Evolutionary conservation across 2,113 vertebrate species (phyloP).

Genomic region (Cisticola juncidis): DNA sequence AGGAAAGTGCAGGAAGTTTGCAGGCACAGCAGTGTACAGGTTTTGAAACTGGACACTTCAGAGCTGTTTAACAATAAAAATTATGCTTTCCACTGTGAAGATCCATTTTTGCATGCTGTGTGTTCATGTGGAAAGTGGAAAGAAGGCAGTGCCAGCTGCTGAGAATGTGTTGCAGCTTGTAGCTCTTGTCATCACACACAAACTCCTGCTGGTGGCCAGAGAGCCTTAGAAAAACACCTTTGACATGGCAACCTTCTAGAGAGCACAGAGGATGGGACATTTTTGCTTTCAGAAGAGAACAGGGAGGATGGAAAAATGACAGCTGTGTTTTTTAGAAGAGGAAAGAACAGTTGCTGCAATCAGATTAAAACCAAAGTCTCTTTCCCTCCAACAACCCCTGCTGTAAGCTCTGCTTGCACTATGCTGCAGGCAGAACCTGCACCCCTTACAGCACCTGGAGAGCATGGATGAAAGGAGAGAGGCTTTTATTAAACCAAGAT

Average conservation of each 20-base stretch:
- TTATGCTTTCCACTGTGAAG: not conserved
- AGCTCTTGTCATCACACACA: not conserved
- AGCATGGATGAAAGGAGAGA: not conserved
- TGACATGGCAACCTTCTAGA: not conserved
- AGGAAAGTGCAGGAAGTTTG: not conserved
- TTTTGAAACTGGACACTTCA: not conserved
- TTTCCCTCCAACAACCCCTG: not conserved
- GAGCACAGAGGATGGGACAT: not conserved
- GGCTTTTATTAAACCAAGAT: not conserved
- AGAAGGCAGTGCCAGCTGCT: not conserved
- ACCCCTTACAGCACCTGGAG: not conserved
- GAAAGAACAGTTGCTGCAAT: not conserved
- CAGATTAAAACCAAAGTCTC: not conserved
- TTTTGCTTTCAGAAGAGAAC: not conserved
- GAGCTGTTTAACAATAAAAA: not conserved
- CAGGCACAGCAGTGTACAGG: not conserved
- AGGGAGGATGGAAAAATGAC: not conserved
- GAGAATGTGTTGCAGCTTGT: not conserved
- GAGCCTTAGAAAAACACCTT: not conserved
- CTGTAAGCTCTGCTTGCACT: not conserved
- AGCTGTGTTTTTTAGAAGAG: not conserved
- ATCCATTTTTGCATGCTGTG: not conserved
- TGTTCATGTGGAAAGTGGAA: not conserved
- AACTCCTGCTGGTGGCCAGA: not conserved
- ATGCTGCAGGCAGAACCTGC: not conserved